Evolutionary conservation across 2,797 vertebrate species (phyloP).

Genomic region (Enteromius unitaeniatus): DNA sequence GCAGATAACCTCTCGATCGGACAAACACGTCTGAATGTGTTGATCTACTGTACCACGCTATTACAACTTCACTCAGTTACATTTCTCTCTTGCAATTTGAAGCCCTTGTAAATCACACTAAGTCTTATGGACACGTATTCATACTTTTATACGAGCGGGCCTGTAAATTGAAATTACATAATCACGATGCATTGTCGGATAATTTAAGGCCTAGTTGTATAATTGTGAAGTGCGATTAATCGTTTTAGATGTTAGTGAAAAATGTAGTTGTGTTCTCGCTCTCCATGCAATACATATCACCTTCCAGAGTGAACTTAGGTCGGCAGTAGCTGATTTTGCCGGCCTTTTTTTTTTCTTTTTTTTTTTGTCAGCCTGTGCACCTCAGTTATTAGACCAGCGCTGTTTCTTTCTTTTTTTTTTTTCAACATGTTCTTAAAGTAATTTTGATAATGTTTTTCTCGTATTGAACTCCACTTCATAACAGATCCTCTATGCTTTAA

Average conservation of each 20-base stretch:
- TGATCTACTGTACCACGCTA: constrained; percentile 16
- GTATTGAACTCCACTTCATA: neutral
- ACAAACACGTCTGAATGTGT: constrained; percentile 20
- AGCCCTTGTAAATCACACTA: constrained; percentile 8
- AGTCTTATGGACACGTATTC: constrained; percentile 40
- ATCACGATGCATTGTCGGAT: constrained; percentile 29
- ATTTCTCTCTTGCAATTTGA: constrained; percentile 20
- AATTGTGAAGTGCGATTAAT: constrained; percentile 1
- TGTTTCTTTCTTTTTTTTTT: neutral
- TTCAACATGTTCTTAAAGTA: neutral
- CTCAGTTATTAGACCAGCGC: neutral
- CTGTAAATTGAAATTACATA: constrained; percentile 48
- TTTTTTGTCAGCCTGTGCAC: constrained; percentile 11
- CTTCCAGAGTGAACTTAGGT: neutral
- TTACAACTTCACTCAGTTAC: neutral
- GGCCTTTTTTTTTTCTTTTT: neutral
- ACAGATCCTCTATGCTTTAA: neutral
- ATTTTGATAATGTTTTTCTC: neutral
- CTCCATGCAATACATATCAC: no score
- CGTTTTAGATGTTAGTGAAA: neutral
- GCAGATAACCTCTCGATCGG: neutral
- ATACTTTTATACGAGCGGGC: constrained; percentile 35
- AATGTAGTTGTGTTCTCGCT: no score
- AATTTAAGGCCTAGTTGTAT: constrained; percentile 42
- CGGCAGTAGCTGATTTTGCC: neutral